Evolutionary conservation across 2,113 vertebrate genomes (phyloP).

Genomic region (Sisor rabdophorus): DNA sequence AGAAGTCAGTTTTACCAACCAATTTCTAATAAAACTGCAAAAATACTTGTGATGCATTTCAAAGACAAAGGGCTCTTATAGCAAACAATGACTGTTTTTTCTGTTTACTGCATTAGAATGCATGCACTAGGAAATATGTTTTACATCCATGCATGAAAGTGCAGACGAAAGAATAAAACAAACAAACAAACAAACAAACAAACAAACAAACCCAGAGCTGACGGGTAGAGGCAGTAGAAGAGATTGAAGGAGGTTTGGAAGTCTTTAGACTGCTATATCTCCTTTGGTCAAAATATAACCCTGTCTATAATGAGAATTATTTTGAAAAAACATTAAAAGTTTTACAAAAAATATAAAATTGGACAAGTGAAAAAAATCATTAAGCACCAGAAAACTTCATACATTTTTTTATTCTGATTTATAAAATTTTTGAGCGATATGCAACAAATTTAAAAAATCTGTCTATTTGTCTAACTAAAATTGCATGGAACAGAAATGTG

Average conservation of each 20-base stretch:
- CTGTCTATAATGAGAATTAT: slow-evolving; percentile 75
- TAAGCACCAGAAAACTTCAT: too few species aligned
- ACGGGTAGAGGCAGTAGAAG: slow-evolving; percentile 58
- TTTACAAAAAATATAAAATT: too few species aligned
- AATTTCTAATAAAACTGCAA: neutral
- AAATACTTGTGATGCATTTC: neutral
- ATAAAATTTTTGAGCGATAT: neutral
- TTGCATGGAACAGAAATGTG: too few species aligned
- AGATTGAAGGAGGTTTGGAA: slow-evolving; percentile 67
- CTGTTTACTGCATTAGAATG: neutral
- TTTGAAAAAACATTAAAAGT: too few species aligned
- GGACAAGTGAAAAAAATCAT: neutral
- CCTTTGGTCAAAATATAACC: slow-evolving; percentile 89
- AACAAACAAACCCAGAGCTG: slow-evolving; percentile 67
- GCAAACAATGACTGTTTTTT: neutral
- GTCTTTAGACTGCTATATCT: slow-evolving; percentile 86
- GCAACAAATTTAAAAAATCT: neutral
- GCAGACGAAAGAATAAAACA: slow-evolving; percentile 34
- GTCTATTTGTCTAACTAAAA: too few species aligned
- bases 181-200: too few species aligned
- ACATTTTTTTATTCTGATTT: too few species aligned
- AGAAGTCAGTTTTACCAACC: neutral
- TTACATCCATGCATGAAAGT: neutral
- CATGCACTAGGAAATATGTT: neutral
- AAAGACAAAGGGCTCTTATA: neutral